These are phyloP conservation scores for Ambastaia sidthimunki DNA, from an alignment of 2,797 vertebrate species.

Conservation along the genomic window DNA sequence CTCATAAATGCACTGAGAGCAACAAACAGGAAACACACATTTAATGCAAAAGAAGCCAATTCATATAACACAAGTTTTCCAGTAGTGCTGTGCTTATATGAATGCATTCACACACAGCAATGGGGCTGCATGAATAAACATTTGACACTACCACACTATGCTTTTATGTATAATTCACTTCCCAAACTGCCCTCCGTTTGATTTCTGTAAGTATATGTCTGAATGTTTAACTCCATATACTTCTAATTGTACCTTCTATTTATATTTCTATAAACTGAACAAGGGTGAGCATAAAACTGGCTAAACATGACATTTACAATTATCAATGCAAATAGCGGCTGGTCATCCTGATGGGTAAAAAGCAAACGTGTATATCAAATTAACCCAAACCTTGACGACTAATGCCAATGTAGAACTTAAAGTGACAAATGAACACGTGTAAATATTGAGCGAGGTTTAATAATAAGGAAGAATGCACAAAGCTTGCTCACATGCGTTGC, in stretches of 20 bases:
- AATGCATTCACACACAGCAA: too few relatives aligned
- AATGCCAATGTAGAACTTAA: too few relatives aligned
- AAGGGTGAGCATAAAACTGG: not conserved
- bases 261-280: not conserved
- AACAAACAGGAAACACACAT: too few relatives aligned
- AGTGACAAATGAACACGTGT: not conserved
- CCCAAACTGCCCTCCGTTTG: not conserved
- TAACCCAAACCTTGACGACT: too few relatives aligned
- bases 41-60: too few relatives aligned
- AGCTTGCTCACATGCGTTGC: not conserved
- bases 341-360: not conserved
- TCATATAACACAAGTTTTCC: too few relatives aligned
- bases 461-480: constrained; percentile 4
- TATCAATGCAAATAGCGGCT: too few relatives aligned
- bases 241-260: not conserved
- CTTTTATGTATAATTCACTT: not conserved
- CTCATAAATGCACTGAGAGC: too few relatives aligned
- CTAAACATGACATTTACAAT: not conserved
- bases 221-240: not conserved
- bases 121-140: too few relatives aligned
- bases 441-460: not conserved
- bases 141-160: not conserved
- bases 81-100: too few relatives aligned
- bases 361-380: not conserved
- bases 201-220: not conserved